Base-by-base conservation (phyloP, 2,113 vertebrate genomes). In the Brevimyrus niger region DNA sequence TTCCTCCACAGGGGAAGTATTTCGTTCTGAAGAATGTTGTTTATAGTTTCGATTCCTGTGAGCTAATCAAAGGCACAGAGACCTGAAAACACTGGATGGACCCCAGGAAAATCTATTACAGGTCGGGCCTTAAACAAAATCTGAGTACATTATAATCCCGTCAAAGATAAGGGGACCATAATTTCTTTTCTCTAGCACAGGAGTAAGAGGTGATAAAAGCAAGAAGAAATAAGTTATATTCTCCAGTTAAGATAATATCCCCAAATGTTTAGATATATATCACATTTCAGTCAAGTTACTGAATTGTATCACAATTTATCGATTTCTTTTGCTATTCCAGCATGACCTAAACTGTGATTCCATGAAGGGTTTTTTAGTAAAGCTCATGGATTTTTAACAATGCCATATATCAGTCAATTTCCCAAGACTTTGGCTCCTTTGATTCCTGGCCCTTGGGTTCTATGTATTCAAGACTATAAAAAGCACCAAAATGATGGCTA, bases 1-100 rank as follows among this genome's bases (percentile, higher is more conserved):
- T 89, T 76, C 89, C 65, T 92, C 88, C 0, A 86, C 58, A 88
- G 86, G 84, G 38, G 27, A 85, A 11, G 69, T 84, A 85, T 65
- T 89, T 61, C 65, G 65, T 84, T 50, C 46, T 86, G 84, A 91
- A 90, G 87, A 61, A 86, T 89, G 61, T 73, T 86, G 48, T 91
- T 90, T 87, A 86, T 46, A 50, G 58, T 23, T 88, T 88, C n/a
- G 27, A 11, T 51, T 10, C 61, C 35, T 31, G 21, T 80, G 42
- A 88, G 61, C 47, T 47, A 88, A 80, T 76, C 48, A 69, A 89
- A 88, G 89, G 89, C 89, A 86, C 82, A 86, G 10, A 31, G 13
- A 1, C 47, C 83, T 93, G 90, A 87, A 83, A 44, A 84, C 42
- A 55, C 38, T 89, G 90, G 89, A 91, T 76, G 42, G 42, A 89